Conservation (phyloP, 2,888 invertebrate genomes). For the Mellilla xanthometata region DNA sequence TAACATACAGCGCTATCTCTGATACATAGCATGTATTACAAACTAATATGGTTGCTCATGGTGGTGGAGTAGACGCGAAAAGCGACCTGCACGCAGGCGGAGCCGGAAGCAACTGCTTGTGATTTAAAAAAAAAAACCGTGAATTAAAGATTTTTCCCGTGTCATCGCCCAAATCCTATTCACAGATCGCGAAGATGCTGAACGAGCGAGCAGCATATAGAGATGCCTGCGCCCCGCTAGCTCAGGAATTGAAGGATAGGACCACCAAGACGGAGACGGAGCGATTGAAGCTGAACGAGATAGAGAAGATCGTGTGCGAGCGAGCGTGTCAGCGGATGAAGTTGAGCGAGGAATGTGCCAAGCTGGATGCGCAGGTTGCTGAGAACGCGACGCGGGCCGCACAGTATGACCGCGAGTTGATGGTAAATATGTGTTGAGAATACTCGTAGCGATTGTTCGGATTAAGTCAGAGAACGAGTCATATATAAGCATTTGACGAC, state of each 20-base stretch:
- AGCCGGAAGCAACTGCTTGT: too few relatives aligned
- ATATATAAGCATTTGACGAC: too few relatives aligned
- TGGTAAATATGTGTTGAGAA: conserved; percentile 37
- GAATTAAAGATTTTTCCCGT: too few relatives aligned
- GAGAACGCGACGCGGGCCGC: conserved; percentile 51
- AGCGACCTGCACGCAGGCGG: too few relatives aligned
- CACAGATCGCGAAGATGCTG: conserved; percentile 52
- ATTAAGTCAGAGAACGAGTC: too few relatives aligned
- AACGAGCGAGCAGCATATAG: conserved; percentile 56
- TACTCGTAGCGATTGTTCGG: too few relatives aligned
- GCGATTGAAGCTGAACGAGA: conserved; percentile 31
- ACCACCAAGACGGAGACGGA: conserved; percentile 42
- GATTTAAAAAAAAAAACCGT: too few relatives aligned
- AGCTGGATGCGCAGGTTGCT: conserved; percentile 44
- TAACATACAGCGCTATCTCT: too few relatives aligned
- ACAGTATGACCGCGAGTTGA: conserved; percentile 61
- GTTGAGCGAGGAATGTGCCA: conserved; percentile 48
- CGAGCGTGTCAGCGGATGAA: conserved; percentile 45
- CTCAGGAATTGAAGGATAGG: conserved; percentile 38
- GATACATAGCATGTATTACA: too few relatives aligned
- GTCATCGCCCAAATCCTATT: conserved; percentile 10
- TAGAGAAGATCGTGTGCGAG: conserved; percentile 53
- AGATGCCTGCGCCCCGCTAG: conserved; percentile 35
- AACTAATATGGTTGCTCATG: too few relatives aligned
- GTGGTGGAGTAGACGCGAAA: too few relatives aligned